phyloP scores from a whole-genome alignment of 2,888 invertebrate species.

The Lydus trimaculatus region DNA sequence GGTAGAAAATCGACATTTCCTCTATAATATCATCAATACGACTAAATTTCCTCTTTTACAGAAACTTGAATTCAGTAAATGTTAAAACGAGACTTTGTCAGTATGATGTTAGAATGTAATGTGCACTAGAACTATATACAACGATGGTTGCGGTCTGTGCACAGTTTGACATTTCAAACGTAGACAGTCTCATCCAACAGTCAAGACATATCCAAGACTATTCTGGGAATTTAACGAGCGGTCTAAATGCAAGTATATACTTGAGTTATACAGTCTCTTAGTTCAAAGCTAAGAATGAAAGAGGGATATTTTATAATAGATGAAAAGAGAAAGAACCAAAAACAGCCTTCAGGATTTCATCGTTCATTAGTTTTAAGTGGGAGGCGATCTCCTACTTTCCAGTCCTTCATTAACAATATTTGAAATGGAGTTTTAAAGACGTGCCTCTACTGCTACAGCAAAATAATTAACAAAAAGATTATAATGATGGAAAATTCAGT shows the following conservation, averaged over 20 bases:
- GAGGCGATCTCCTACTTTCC: slow-evolving; percentile 18
- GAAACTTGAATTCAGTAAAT: slow-evolving; percentile 16
- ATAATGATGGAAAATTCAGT: slow-evolving; percentile 22
- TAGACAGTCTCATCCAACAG: slow-evolving; percentile 13
- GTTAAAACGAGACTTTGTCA: slow-evolving; percentile 18
- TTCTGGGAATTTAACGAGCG: slow-evolving; percentile 38
- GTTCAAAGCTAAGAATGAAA: not conserved
- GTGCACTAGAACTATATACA: slow-evolving; percentile 20
- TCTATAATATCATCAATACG: not conserved
- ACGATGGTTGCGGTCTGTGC: slow-evolving; percentile 24
- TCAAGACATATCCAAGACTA: slow-evolving; percentile 27
- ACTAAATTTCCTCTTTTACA: not conserved
- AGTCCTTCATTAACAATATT: slow-evolving; percentile 48
- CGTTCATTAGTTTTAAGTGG: slow-evolving; percentile 31
- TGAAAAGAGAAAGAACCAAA: slow-evolving; percentile 19
- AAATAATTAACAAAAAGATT: slow-evolving; percentile 46
- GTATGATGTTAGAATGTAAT: slow-evolving; percentile 18
- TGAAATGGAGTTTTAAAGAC: slow-evolving; percentile 40
- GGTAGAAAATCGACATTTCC: slow-evolving; percentile 17
- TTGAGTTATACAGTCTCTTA: slow-evolving; percentile 18
- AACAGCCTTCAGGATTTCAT: slow-evolving; percentile 25
- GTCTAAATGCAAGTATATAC: slow-evolving; percentile 35
- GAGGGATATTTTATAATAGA: not conserved
- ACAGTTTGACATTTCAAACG: slow-evolving; percentile 23
- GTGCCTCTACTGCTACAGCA: slow-evolving; percentile 29